phyloP scores from a whole-genome alignment of 35 echinoderm and acorn worm species.

The Strongylocentrotus purpuratus region DNA sequence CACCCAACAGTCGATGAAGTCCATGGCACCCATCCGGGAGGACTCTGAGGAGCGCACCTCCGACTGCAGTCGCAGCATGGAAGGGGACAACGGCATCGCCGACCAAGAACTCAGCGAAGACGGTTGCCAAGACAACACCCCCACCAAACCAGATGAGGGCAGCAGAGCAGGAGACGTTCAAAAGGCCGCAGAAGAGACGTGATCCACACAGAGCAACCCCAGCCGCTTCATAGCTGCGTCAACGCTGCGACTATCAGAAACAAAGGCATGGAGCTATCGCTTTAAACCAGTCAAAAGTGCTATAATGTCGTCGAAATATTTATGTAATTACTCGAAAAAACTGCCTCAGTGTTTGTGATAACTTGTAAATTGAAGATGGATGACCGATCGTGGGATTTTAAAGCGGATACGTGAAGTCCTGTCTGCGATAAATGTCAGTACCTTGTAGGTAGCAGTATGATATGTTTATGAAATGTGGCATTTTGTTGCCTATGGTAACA shows the following conservation, averaged over 20 bases:
- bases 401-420: not conserved
- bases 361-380: not conserved
- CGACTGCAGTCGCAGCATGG: conserved; percentile 49
- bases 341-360: not conserved
- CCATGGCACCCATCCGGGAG: conserved; percentile 84
- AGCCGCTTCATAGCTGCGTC: not conserved
- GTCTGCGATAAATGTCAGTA: not conserved
- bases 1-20: conserved; percentile 33
- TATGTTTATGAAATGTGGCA: not conserved
- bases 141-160: not conserved
- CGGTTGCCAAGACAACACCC: not conserved
- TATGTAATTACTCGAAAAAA: not conserved
- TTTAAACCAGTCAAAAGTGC: not conserved
- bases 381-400: not conserved
- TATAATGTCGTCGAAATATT: conserved; percentile 12
- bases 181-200: not conserved
- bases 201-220: not conserved
- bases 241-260: not conserved
- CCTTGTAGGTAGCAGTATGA: not conserved
- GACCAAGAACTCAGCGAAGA: conserved; percentile 28
- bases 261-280: not conserved
- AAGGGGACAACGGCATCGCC: not conserved
- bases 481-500: not conserved
- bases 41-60: conserved; percentile 90
- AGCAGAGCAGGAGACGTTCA: not conserved